These are phyloP conservation scores for Battus philenor DNA, from an alignment of 1,140 invertebrate species.

Conservation along the genomic window DNA sequence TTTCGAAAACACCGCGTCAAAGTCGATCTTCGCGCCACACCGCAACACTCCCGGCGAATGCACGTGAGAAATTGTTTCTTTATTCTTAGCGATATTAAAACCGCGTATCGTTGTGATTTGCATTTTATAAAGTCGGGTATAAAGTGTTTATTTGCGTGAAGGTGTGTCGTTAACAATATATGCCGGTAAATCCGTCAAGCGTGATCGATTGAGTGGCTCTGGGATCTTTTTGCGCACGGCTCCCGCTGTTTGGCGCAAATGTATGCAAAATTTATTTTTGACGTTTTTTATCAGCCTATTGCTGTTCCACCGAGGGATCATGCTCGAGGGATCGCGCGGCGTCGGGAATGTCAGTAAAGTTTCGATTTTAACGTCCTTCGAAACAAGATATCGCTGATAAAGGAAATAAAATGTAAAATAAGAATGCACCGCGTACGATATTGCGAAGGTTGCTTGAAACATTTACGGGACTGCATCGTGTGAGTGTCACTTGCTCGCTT, in stretches of 20 bases:
- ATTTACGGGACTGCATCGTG: no score
- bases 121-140: background rate
- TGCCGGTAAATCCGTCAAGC: slow-evolving; percentile 14
- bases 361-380: slow-evolving; percentile 9
- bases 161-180: slow-evolving; percentile 3
- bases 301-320: slow-evolving; percentile 5
- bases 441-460: no score
- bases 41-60: slow-evolving; percentile 6
- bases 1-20: background rate
- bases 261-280: slow-evolving; percentile 15
- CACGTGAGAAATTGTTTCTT: slow-evolving; percentile 9
- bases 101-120: background rate
- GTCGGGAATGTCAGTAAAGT: slow-evolving; percentile 13
- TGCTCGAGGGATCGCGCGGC: slow-evolving; percentile 1
- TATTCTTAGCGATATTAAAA: slow-evolving; percentile 1
- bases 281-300: slow-evolving; percentile 16
- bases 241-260: slow-evolving; percentile 17
- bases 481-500: no score
- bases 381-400: slow-evolving; percentile 16
- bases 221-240: slow-evolving; percentile 10
- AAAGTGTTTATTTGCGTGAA: slow-evolving; percentile 13
- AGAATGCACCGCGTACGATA: background rate
- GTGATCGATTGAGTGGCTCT: slow-evolving; percentile 17
- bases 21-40: slow-evolving; percentile 9
- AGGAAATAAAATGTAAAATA: slow-evolving; percentile 13